Evolutionary conservation across 92 coral and sea anemone genomes (phyloP), one percentile per base, ranked within the genome.

Genomic region (Porites divaricata): DNA sequence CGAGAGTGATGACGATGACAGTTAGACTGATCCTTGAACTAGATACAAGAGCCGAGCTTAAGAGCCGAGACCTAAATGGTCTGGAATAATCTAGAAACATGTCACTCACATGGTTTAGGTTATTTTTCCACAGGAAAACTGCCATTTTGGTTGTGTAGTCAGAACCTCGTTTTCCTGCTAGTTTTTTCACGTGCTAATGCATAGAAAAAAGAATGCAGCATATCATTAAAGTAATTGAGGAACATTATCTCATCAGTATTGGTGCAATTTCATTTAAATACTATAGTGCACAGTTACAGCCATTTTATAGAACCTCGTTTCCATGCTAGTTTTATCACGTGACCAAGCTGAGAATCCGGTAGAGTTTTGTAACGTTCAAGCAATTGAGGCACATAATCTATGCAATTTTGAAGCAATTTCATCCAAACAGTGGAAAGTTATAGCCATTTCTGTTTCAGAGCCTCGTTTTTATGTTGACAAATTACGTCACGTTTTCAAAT

Each of bases 121-220:
- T n/a, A n/a, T n/a, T n/a, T n/a, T n/a, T n/a, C n/a, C n/a, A n/a
- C n/a, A n/a, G 65, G 19, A 58, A 65, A 75, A 80, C 50, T 24
- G 80, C 75, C 24, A 11, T 26, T 2, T 8, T 9, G 69, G 6
- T 19, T 69, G 50, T 69, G 14, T 26, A 19, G 52, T 22, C 52
- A 3, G 74, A 41, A n/a, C 74, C 74, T 69, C 72, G 86, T 81
- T 81, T 81, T 69, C 86, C 70, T 81, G 86, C 86, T 67, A 81
- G 51, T 64, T 63, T 52, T 0, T 51, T 71, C 86, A 25, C 11
- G 78, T 86, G 63, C 62, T 63, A 17, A 11, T 49, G 19, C 49
- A 72, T 10, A 24, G 77, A 75, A 75, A 56, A 49, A 54, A 54
- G 79, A 26, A 21, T 35, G 9, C 61, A 11, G 17, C 1, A 75